A percentile compares a stretch with the other conserved stretches of the same genome.
Conservation (phyloP, 1,140 invertebrate species). For the Temnothorax curvispinosus region DNA sequence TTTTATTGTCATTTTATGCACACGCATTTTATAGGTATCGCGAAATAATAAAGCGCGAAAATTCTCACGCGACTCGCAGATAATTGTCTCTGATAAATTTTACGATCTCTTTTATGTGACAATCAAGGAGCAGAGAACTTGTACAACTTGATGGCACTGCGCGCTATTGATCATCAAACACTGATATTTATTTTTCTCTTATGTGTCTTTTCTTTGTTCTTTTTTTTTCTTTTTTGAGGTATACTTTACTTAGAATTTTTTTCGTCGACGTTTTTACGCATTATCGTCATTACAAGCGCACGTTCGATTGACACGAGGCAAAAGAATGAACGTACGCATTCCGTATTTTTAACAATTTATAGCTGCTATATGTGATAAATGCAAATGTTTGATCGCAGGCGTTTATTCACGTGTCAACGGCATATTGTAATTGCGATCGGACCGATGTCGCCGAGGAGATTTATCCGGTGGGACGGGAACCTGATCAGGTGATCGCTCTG, state of each 20-base stretch:
- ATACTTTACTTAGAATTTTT: background rate
- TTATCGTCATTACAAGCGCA: slow-evolving; percentile 13
- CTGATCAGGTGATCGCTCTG: slow-evolving; percentile 90
- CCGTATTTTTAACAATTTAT: background rate
- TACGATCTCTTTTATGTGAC: too few species aligned
- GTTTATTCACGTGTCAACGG: slow-evolving; percentile 94
- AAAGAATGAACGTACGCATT: background rate
- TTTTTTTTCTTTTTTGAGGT: too few species aligned
- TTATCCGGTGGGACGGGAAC: slow-evolving; percentile 90
- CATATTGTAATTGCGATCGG: slow-evolving; percentile 95
- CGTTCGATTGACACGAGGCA: background rate
- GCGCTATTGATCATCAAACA: too few species aligned
- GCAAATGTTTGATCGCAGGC: slow-evolving; percentile 85
- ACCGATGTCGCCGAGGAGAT: slow-evolving; percentile 91
- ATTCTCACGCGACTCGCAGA: too few species aligned
- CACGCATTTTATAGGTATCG: too few species aligned
- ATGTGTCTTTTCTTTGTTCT: too few species aligned
- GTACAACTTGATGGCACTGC: too few species aligned
- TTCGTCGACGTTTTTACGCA: background rate
- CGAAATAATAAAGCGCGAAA: too few species aligned
- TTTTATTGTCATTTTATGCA: too few species aligned
- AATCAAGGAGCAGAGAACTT: too few species aligned
- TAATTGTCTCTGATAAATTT: too few species aligned
- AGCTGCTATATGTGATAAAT: background rate
- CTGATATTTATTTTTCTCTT: too few species aligned